Evolutionary conservation across 2,888 invertebrate genomes (phyloP), one percentile per base, ranked within the genome.

Genomic region (Ormyrus nitidulus): DNA sequence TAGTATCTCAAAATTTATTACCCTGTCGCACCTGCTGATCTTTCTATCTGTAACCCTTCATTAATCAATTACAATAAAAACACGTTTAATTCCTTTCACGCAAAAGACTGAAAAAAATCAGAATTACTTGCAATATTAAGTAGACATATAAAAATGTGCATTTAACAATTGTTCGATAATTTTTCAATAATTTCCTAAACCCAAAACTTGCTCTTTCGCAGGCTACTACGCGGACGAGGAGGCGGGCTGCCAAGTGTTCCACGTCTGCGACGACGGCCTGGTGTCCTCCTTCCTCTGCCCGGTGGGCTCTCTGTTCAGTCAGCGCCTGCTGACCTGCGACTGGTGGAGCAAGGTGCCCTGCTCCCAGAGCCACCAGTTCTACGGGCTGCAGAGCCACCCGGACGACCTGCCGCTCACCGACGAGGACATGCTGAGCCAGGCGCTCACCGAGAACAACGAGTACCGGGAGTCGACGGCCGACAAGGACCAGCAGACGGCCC

Each of bases 271-370:
- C 62, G 89, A 87, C 68, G 89, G 92, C n/a, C 84, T 90, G 56
- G 93, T 92, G 79, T 93, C 93, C 79, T 94, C 94, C 2, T 94
- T 94, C 86, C 91, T 94, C 5, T 94, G 94, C 83, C 94, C 94
- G 6, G 93, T 94, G 84, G 94, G 94, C 79, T 94, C 94, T 9
- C 90, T 94, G 44, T 94, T 94, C 88, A 94, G 94, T 85, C 94
- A 94, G 89, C 93, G 93, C 69, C 91, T 94, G 3, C 91, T 93
- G 79, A 94, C 94, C 2, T 94, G 94, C 84, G 94, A 94, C 85
- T 94, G 94, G 94, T 94, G 94, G 94, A 93, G 92, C 91, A 93
- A 93, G 84, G 94, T 94, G 0, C 92, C 93, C 83, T 94, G 94
- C 84, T 90, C 91, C 54, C 87, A 91, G 49, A 91, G 93, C 3